Conservation (phyloP, 2,113 vertebrate genomes). For the Morphnarchus princeps region DNA sequence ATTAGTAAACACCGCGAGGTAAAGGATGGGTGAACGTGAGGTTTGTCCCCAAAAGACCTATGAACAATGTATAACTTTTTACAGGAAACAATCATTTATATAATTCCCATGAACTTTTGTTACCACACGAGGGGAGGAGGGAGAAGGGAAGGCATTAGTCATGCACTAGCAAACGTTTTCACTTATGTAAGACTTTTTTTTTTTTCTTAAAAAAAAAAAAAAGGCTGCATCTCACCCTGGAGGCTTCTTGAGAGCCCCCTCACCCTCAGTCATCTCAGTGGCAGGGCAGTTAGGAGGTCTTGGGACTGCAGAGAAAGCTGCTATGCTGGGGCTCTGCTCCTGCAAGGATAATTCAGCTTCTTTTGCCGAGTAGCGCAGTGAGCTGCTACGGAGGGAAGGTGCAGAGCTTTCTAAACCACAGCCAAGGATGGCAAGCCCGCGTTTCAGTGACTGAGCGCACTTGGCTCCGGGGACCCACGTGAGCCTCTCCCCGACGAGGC, state of each 20-base stretch:
- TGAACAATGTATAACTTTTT: neutral
- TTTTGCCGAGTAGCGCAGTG: accelerated
- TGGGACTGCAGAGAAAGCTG: neutral
- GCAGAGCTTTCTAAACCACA: neutral
- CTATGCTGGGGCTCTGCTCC: neutral
- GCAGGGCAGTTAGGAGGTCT: neutral
- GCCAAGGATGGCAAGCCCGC: accelerated
- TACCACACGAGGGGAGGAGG: neutral
- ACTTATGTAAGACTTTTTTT: neutral
- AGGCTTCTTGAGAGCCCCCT: neutral
- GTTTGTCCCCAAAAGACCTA: neutral
- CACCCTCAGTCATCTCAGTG: accelerated
- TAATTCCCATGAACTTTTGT: neutral
- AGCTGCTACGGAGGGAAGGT: neutral
- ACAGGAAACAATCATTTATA: neutral
- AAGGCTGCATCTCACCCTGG: neutral
- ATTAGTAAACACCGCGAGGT: accelerated
- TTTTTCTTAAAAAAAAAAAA: neutral
- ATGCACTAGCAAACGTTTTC: neutral
- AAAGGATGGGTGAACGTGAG: accelerated
- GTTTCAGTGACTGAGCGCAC: neutral
- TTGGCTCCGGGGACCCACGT: accelerated
- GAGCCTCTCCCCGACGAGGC: no score
- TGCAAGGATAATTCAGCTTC: accelerated
- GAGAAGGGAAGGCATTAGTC: neutral